phyloP scores from a whole-genome alignment of 2,888 invertebrate species.

The Drosophila monieri region DNA sequence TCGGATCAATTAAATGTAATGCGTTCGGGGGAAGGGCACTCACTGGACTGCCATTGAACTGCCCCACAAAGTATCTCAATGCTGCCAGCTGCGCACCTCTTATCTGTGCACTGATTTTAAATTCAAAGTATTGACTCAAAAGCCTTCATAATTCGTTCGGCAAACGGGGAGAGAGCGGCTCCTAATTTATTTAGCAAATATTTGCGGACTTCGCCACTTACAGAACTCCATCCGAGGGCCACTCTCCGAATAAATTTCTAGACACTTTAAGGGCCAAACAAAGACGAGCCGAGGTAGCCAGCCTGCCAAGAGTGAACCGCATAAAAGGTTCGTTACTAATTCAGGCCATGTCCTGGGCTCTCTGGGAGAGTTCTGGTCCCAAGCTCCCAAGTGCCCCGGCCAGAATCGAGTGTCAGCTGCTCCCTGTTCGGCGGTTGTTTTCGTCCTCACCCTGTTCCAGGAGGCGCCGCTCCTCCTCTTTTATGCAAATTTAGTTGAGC shows the following conservation, averaged over 20 bases:
- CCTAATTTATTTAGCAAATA: conserved; percentile 67
- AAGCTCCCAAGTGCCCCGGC: conserved; percentile 11
- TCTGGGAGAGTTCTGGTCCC: conserved; percentile 12
- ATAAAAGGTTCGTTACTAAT: conserved; percentile 68
- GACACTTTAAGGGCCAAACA: conserved; percentile 57
- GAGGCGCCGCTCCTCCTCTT: conserved; percentile 60
- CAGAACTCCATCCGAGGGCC: conserved; percentile 4
- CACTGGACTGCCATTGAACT: conserved; percentile 8
- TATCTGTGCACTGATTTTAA: conserved; percentile 44
- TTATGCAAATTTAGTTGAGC: conserved; percentile 67
- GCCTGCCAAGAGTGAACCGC: conserved; percentile 44
- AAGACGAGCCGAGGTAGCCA: conserved; percentile 3
- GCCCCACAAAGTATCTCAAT: conserved; percentile 25
- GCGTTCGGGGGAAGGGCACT: conserved; percentile 12
- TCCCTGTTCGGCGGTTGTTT: conserved; percentile 8
- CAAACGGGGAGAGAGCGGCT: conserved; percentile 42
- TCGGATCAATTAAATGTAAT: conserved; percentile 32
- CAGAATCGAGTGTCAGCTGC: conserved; percentile 54
- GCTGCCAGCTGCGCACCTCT: conserved; percentile 1
- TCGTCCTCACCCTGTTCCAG: not conserved
- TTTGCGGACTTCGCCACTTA: conserved; percentile 49
- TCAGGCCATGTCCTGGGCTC: conserved; percentile 58
- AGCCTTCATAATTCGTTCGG: conserved; percentile 40
- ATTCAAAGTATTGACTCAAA: conserved; percentile 51
- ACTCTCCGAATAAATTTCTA: conserved; percentile 59